These are phyloP conservation scores for Lophius piscatorius DNA, from an alignment of 2,113 vertebrate genomes.

Conservation along the genomic window DNA sequence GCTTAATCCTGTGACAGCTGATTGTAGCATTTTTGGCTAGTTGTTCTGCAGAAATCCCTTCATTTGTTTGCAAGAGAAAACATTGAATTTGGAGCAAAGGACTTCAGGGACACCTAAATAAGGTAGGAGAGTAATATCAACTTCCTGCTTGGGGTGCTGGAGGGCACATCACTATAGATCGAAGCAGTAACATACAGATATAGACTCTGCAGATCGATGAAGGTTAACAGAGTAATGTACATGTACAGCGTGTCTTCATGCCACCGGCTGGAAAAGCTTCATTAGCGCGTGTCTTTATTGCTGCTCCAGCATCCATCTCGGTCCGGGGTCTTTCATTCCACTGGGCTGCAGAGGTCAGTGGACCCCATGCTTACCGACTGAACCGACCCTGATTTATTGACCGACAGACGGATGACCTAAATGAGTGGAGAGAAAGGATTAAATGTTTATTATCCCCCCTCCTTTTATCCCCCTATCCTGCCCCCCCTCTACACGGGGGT, in stretches of 20 bases:
- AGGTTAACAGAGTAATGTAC: neutral
- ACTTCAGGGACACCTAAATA: neutral
- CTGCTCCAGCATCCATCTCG: slow-evolving; percentile 40
- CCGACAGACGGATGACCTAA: slow-evolving; percentile 71
- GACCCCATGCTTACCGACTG: slow-evolving; percentile 50
- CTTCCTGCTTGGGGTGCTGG: neutral
- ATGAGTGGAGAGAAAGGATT: slow-evolving; percentile 71
- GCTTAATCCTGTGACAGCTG: slow-evolving; percentile 67
- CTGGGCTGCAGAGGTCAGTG: slow-evolving; percentile 31
- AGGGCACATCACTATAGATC: neutral
- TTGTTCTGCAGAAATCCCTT: slow-evolving; percentile 22
- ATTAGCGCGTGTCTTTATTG: slow-evolving; percentile 10
- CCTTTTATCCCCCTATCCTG: slow-evolving; percentile 47
- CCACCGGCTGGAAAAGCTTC: slow-evolving; percentile 24
- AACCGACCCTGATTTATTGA: slow-evolving; percentile 68
- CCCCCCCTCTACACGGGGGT: slow-evolving; percentile 32
- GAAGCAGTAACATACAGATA: neutral
- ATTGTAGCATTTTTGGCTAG: slow-evolving; percentile 39
- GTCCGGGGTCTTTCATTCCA: slow-evolving; percentile 29
- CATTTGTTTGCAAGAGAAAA: slow-evolving; percentile 22
- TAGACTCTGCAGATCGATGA: neutral
- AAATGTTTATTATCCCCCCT: slow-evolving; percentile 72
- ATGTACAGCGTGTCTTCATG: neutral
- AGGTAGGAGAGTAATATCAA: slow-evolving; percentile 17
- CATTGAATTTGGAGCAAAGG: neutral